A percentile compares a stretch with the other conserved stretches of the same genome.
Evolutionary conservation across 2,113 vertebrate species (phyloP).

Genomic region (Pogona vitticeps): DNA sequence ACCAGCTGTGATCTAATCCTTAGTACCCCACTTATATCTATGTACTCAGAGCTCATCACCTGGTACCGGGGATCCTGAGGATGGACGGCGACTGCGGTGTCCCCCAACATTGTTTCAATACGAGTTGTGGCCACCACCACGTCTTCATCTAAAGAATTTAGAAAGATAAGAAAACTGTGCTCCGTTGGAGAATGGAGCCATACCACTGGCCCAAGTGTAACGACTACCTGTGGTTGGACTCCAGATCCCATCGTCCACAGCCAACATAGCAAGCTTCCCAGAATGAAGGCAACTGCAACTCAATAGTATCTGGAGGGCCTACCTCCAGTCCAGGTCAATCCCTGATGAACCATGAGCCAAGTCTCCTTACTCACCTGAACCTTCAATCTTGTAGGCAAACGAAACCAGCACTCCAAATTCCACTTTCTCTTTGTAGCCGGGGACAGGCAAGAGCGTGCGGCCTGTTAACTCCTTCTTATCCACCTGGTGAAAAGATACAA

Average conservation of each 20-base stretch:
- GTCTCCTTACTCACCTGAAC: conserved; percentile 74
- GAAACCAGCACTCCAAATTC: conserved; percentile 91
- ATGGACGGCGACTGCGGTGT: conserved; percentile 88
- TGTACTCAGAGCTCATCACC: conserved; percentile 45
- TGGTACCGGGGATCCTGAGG: conserved; percentile 82
- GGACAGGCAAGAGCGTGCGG: conserved; percentile 87
- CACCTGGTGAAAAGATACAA: no score
- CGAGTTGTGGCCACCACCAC: conserved; percentile 90
- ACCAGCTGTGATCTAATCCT: not conserved
- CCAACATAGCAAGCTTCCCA: no score
- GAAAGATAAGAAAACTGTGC: not conserved
- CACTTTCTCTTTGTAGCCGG: conserved; percentile 90
- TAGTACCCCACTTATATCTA: not conserved
- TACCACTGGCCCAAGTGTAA: not conserved
- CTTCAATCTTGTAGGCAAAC: conserved; percentile 87
- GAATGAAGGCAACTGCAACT: no score
- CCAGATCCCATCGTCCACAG: not conserved
- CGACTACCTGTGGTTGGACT: not conserved
- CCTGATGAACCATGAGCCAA: not conserved
- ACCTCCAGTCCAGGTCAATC: not conserved
- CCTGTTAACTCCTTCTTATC: conserved; percentile 89
- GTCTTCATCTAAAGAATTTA: conserved; percentile 69
- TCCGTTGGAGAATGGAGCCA: not conserved
- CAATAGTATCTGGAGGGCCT: not conserved
- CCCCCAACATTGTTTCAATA: conserved; percentile 90